Evolutionary conservation across 2,113 vertebrate species (phyloP), one percentile per base, ranked within the genome.

Genomic region (Pithys albifrons): DNA sequence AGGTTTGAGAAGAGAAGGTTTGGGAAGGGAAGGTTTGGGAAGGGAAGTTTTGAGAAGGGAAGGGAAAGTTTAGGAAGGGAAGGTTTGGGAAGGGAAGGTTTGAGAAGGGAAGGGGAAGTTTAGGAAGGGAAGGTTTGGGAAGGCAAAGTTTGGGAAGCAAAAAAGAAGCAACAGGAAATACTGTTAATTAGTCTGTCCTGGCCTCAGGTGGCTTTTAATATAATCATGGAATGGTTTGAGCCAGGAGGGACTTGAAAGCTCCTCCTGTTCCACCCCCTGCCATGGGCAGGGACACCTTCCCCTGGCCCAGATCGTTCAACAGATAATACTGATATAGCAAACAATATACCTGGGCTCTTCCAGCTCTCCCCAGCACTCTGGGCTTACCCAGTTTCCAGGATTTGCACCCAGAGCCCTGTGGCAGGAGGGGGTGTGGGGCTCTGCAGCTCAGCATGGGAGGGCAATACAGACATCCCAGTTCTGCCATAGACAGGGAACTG

Each of bases 401-500:
- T 65, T 25, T 14, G n/a, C 28, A 25, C 3, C 29, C 5, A 1
- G 51, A 74, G 55, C 57, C 61, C 89, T 19, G 20, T 1, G 4
- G 19, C 1, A 24, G 71, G 57, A 37, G 39, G 49, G 67, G 82
- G 43, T 2, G 1, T 12, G 31, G 28, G 25, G 31, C 19, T n/a
- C 65, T n/a, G 61, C 55, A 73, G 74, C 46, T 15, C 54, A 64
- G 67, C 77, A 28, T 89, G 67, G 70, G 85, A 66, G 39, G 3
- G 2, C 39, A 22, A 52, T 4, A 20, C 70, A 88, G 86, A 89
- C 88, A 94, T 90, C 85, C 23, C n/a, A 9, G 5, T 81, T 87
- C 95, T 81, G 95, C 85, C 84, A 77, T 51, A 84, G 97, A 96
- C 92, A 95, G 95, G 95, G 96, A 97, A 89, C 95, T 73, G 77